Conservation (phyloP, 2,797 vertebrate genomes). For the Etheostoma nigrum region DNA sequence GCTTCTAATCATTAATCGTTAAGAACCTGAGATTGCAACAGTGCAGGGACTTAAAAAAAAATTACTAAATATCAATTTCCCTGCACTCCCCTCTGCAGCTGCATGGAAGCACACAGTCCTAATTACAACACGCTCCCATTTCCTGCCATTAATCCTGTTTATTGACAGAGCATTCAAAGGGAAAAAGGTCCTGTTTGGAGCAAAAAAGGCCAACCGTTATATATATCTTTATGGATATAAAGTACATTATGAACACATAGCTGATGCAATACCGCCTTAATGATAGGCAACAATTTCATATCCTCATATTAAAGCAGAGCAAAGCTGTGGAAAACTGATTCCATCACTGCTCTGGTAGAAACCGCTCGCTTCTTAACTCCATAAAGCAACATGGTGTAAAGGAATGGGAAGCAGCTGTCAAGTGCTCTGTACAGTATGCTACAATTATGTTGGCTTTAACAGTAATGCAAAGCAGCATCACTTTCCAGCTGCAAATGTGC, state of each 20-base stretch:
- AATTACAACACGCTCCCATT: conserved; percentile 56
- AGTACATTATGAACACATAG: conserved; percentile 54
- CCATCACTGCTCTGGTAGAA: conserved; percentile 42
- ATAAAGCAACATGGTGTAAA: conserved; percentile 47
- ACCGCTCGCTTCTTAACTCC: conserved; percentile 43
- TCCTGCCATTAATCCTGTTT: conserved; percentile 63
- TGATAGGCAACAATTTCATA: conserved; percentile 60
- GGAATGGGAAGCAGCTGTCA: conserved; percentile 58
- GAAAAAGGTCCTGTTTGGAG: conserved; percentile 32
- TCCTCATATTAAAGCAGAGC: conserved; percentile 51
- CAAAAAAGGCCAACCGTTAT: conserved; percentile 45
- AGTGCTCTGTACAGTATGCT: conserved; percentile 46
- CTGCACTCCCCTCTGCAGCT: conserved; percentile 22
- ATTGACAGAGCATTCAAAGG: conserved; percentile 36
- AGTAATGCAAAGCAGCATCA: conserved; percentile 59
- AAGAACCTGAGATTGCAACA: conserved; percentile 68
- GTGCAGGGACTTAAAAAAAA: conserved; percentile 61
- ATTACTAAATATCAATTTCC: conserved; percentile 75
- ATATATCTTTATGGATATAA: conserved; percentile 45
- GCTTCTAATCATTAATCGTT: conserved; percentile 71
- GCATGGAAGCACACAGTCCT: conserved; percentile 30
- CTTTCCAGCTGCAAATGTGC: conserved; percentile 65
- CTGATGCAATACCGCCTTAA: conserved; percentile 63
- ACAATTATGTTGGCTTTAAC: conserved; percentile 72
- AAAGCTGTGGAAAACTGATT: conserved; percentile 53